Percentiles rank a stretch among this genome's conserved stretches.
Conservation (phyloP, 2,888 invertebrate genomes). For the Meiosimyza decipiens region DNA sequence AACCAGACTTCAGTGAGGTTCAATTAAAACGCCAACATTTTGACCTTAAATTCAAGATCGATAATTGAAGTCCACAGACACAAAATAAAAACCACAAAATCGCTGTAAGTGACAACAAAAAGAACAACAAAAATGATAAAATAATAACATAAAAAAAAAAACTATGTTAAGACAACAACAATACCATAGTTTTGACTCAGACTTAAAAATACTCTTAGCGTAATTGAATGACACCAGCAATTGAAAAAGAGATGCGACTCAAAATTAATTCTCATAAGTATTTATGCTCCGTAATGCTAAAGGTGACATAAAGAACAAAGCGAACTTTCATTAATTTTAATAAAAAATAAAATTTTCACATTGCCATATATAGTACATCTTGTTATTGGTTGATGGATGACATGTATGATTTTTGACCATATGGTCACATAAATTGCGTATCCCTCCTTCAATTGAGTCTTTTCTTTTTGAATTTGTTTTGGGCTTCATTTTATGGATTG, state of each 20-base stretch:
- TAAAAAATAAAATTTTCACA: slow-evolving; percentile 7
- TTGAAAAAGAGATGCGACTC: no score
- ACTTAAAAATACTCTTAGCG: no score
- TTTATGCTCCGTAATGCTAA: no score
- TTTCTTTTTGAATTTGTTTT: background rate
- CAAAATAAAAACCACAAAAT: no score
- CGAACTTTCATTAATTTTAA: slow-evolving; percentile 7
- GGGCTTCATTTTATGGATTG: background rate
- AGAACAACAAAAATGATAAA: slow-evolving; percentile 12
- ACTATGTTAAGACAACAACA: no score
- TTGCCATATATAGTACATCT: background rate
- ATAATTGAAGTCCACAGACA: background rate
- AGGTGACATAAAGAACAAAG: no score
- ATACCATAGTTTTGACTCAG: no score
- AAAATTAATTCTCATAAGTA: no score
- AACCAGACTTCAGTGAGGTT: background rate
- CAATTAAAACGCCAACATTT: slow-evolving; percentile 9
- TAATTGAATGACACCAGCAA: no score
- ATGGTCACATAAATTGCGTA: slow-evolving; percentile 11
- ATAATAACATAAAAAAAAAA: background rate
- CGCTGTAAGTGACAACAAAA: background rate
- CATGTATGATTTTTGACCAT: slow-evolving; percentile 17
- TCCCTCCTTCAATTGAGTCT: slow-evolving; percentile 7
- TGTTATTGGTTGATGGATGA: no score
- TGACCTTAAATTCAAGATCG: slow-evolving; percentile 24